Evolutionary conservation across 2,797 vertebrate genomes (phyloP).

Genomic region (Pteropus rufus): DNA sequence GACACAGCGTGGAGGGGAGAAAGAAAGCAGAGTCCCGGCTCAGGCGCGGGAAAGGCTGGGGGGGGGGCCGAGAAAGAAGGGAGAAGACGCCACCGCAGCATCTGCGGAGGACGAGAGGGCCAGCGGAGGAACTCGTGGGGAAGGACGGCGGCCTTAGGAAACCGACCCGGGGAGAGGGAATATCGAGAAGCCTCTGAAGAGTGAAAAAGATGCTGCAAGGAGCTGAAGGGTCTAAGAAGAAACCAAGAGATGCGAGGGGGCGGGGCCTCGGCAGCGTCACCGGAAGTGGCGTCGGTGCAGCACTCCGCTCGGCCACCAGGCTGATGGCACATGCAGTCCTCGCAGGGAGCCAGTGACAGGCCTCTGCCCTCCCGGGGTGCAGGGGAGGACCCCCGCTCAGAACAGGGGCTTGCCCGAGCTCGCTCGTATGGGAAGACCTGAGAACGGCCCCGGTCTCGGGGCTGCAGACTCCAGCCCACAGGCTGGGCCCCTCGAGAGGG

Average conservation of each 20-base stretch:
- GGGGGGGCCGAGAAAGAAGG: background rate
- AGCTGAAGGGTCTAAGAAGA: background rate
- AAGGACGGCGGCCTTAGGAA: background rate
- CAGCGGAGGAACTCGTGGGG: too few species aligned
- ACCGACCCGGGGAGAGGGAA: rapidly evolving
- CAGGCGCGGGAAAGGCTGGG: too few species aligned
- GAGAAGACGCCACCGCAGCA: rapidly evolving
- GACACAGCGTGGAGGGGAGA: background rate
- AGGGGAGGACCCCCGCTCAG: background rate
- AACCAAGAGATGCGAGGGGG: rapidly evolving
- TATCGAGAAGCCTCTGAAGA: background rate
- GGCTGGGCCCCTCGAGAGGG: background rate
- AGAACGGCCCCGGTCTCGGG: background rate
- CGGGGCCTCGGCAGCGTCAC: rapidly evolving
- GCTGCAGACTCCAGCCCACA: background rate
- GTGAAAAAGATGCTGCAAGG: background rate
- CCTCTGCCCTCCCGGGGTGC: rapidly evolving
- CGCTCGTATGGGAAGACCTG: background rate
- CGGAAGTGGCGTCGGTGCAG: too few species aligned
- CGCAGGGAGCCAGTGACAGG: background rate
- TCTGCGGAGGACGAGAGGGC: background rate
- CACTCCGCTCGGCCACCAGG: rapidly evolving
- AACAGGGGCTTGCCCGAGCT: background rate
- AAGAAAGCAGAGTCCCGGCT: background rate
- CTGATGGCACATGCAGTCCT: background rate